Conservation (phyloP, 2,888 invertebrate species). For the Notodonta dromedarius region DNA sequence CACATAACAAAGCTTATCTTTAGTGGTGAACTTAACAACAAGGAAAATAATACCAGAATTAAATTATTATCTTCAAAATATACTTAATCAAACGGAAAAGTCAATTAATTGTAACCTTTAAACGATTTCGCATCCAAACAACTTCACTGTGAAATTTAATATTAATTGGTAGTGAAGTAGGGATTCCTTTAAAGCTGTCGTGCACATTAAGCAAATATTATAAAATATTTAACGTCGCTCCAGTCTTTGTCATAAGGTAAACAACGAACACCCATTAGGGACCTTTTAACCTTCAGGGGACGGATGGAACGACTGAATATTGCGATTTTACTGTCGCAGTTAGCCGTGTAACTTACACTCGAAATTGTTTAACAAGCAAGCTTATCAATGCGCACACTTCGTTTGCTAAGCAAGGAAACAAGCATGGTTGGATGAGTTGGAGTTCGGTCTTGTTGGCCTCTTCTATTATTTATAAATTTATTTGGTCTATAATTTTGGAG, state of each 20-base stretch:
- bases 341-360: not conserved
- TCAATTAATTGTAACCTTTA: not conserved
- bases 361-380: not conserved
- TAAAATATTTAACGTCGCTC: conserved; percentile 54
- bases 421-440: no score
- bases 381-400: no score
- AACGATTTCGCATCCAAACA: conserved; percentile 10
- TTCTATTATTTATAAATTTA: no score
- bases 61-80: no score
- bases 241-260: conserved; percentile 50
- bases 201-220: conserved; percentile 57
- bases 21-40: no score
- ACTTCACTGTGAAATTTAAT: conserved; percentile 27
- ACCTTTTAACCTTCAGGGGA: conserved; percentile 25
- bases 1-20: no score
- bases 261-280: conserved; percentile 56
- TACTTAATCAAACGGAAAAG: no score
- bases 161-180: conserved; percentile 41
- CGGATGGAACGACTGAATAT: conserved; percentile 24
- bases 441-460: no score
- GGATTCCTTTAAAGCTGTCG: conserved; percentile 44
- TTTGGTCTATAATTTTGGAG: no score
- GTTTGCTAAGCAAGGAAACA: no score
- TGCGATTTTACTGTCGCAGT: conserved; percentile 36
- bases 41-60: no score